Evolutionary conservation across 2,888 invertebrate species (phyloP), one percentile per base, ranked within the genome.

Genomic region (Pollenia angustigena): DNA sequence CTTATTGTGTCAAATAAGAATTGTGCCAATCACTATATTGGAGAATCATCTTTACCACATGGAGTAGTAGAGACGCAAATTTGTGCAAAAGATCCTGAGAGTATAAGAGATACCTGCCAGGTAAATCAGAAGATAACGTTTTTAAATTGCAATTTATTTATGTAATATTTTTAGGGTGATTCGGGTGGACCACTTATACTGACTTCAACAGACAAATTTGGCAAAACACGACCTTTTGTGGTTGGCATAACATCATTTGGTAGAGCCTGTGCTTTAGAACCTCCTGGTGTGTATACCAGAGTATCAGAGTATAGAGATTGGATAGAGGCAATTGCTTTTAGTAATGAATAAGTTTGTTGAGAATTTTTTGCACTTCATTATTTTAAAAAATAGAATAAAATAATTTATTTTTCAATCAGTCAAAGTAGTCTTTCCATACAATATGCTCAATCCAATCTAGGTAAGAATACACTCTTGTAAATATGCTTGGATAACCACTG

Each of bases 391-490:
- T 32, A 42, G 4, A 46, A 16, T 56, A 64, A 58, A 18, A 44
- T 8, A 9, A 64, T 11, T 18, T 46, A n/a, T 10, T n/a, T 46
- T 48, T 40, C 7, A n/a, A 54, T 60, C 14, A 80, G 6, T 72
- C 2, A 56, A 81, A 81, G 8, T 81, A 60, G 1, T 81, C 83
- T n/a, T 50, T 23, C 92, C 93, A 93, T 6, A 90, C 90, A 48
- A 89, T 88, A 12, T 83, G 72, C 75, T 93, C 93, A 48, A 93
- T 93, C 93, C 93, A 93, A 80, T 93, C 92, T 16, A 93, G 62
- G 85, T 89, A 93, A 0, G 90, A 89, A 3, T 89, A 91, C 2
- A 92, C 89, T 23, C 92, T 89, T 0, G 93, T 93, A 48, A 92
- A 93, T 42, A 93, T 91, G 46, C 93, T 92, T 0, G 93, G 93